Evolutionary conservation across 2,888 invertebrate species (phyloP).

Genomic region (Pollenia labialis): DNA sequence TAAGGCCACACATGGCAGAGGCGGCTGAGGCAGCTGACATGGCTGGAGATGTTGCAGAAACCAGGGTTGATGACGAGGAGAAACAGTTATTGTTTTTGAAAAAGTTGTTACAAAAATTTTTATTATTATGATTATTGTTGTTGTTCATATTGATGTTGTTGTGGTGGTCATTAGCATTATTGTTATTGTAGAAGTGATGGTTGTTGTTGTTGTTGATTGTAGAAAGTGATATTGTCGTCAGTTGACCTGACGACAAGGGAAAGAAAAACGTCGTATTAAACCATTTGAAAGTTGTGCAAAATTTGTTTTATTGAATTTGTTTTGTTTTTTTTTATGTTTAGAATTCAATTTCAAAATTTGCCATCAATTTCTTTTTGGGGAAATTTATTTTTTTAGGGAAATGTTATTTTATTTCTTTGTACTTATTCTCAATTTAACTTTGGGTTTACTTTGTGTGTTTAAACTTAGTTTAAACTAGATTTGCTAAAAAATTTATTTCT

Average conservation of each 20-base stretch:
- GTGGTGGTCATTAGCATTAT: conserved; percentile 76
- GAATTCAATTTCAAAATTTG: conserved; percentile 74
- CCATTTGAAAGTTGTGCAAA: conserved; percentile 77
- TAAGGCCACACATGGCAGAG: conserved; percentile 82
- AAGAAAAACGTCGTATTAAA: conserved; percentile 85
- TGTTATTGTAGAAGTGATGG: conserved; percentile 77
- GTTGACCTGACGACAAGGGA: conserved; percentile 85
- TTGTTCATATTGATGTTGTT: conserved; percentile 75
- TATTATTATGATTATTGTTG: conserved; percentile 81
- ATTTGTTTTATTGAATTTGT: conserved; percentile 69
- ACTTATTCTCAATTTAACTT: conserved; percentile 72
- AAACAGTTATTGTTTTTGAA: conserved; percentile 77
- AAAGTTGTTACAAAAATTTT: conserved; percentile 75
- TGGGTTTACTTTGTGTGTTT: conserved; percentile 69
- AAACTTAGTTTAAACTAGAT: conserved; percentile 64
- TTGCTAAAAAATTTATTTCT: conserved; percentile 79
- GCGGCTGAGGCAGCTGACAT: conserved; percentile 81
- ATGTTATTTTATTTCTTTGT: conserved; percentile 50
- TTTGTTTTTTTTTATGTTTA: conserved; percentile 66
- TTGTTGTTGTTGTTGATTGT: conserved; percentile 76
- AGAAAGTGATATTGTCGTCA: conserved; percentile 84
- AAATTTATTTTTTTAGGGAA: conserved; percentile 27
- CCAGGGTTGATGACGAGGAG: conserved; percentile 70
- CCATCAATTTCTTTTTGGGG: conserved; percentile 62
- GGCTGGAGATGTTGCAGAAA: conserved; percentile 75